Percentiles rank a stretch among this genome's conserved stretches.
phyloP scores from a whole-genome alignment of 2,113 vertebrate genomes.

The Pardalotus punctatus region DNA sequence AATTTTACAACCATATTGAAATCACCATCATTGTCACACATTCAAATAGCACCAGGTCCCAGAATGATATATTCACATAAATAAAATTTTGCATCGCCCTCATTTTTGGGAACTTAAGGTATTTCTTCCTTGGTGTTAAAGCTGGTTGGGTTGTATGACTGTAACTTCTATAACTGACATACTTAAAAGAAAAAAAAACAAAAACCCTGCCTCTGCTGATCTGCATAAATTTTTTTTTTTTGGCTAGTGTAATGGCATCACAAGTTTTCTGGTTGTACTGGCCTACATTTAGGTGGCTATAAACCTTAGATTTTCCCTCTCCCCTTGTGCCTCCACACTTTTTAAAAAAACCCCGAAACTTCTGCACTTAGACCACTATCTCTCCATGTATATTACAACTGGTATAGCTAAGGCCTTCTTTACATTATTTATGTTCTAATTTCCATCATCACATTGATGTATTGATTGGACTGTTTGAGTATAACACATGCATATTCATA shows the following conservation, averaged over 20 bases:
- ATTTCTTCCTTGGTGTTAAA: neutral
- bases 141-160: neutral
- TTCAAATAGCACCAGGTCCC: neutral
- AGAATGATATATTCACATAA: neutral
- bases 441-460: neutral
- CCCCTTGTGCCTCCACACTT: accelerated
- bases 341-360: neutral
- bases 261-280: neutral
- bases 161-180: neutral
- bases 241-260: neutral
- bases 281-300: neutral
- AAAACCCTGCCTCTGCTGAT: neutral
- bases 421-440: neutral
- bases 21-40: neutral
- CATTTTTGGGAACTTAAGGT: neutral
- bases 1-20: neutral
- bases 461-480: accelerated
- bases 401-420: neutral
- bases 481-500: neutral
- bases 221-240: neutral
- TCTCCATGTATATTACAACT: neutral
- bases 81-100: neutral
- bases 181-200: neutral
- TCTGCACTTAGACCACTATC: neutral
- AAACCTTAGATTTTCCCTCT: neutral